phyloP scores from a whole-genome alignment of 2,888 invertebrate species.

The Ormyrus pomaceus region DNA sequence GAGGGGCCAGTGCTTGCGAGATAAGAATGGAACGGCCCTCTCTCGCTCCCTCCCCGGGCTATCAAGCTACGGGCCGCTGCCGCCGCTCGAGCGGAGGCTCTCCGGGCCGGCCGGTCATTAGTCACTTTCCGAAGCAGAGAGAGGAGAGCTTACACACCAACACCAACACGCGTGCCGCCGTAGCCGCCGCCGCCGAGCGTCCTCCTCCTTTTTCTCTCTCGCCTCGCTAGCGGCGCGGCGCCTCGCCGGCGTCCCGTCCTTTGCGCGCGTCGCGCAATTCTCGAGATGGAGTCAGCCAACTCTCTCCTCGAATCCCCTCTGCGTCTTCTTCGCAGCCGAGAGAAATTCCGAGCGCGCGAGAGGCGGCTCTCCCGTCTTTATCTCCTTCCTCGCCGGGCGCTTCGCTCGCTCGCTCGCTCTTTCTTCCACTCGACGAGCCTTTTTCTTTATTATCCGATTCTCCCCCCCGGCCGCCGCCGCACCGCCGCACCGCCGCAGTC shows the following conservation, averaged over 20 bases:
- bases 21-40: slow-evolving; percentile 67
- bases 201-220: slow-evolving; percentile 43
- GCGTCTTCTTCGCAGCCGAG: slow-evolving; percentile 32
- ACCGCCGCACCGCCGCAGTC: slow-evolving; percentile 55
- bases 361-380: slow-evolving; percentile 32
- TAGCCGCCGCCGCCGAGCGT: slow-evolving; percentile 9
- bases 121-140: slow-evolving; percentile 76
- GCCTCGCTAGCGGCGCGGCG: slow-evolving; percentile 33
- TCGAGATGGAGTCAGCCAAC: slow-evolving; percentile 55
- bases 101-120: slow-evolving; percentile 70
- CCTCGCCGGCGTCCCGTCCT: slow-evolving; percentile 43
- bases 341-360: slow-evolving; percentile 49
- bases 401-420: slow-evolving; percentile 29
- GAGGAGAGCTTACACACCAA: slow-evolving; percentile 67
- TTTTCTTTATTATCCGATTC: slow-evolving; percentile 62
- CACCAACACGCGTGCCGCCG: slow-evolving; percentile 52
- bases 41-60: slow-evolving; percentile 59
- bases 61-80: slow-evolving; percentile 43
- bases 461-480: slow-evolving; percentile 54
- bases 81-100: slow-evolving; percentile 66
- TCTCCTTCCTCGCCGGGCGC: slow-evolving; percentile 34
- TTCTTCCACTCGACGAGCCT: slow-evolving; percentile 51
- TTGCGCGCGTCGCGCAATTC: slow-evolving; percentile 51
- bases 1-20: slow-evolving; percentile 55
- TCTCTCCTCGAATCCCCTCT: slow-evolving; percentile 33